These are phyloP conservation scores for Apotomis betuletana DNA, from an alignment of 2,888 invertebrate genomes.

Conservation along the genomic window DNA sequence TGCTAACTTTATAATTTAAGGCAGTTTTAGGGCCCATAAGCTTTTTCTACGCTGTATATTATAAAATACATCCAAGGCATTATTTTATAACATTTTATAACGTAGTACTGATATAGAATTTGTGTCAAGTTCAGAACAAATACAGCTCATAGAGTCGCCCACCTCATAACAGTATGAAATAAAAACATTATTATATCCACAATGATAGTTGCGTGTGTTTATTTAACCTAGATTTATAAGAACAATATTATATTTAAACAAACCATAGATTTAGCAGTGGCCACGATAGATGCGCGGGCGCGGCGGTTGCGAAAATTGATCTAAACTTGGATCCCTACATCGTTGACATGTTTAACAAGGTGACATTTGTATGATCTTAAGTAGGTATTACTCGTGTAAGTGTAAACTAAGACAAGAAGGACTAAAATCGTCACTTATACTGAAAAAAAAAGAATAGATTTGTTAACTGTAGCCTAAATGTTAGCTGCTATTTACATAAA, in stretches of 20 bases:
- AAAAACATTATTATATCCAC: not conserved
- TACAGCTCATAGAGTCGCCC: conserved; percentile 4
- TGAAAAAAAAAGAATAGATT: no score
- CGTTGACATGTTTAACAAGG: conserved; percentile 17
- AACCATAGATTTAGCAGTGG: conserved; percentile 48
- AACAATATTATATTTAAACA: conserved; percentile 26
- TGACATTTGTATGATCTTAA: not conserved
- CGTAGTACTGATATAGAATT: not conserved
- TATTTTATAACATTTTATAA: not conserved
- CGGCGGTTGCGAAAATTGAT: conserved; percentile 59
- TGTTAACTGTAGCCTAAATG: no score
- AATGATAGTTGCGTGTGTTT: conserved; percentile 12
- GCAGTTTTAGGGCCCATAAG: no score
- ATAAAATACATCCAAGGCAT: not conserved
- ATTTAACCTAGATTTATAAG: conserved; percentile 26
- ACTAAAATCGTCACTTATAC: no score
- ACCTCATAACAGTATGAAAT: conserved; percentile 7
- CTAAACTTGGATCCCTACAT: conserved; percentile 5
- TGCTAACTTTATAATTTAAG: no score
- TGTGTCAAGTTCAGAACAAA: conserved; percentile 27
- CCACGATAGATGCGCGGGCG: conserved; percentile 53
- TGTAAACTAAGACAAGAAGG: no score
- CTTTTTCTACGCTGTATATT: no score
- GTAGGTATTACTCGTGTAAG: not conserved
- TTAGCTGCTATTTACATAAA: no score